Base-by-base conservation (phyloP, 2,797 vertebrate genomes). In the Danionella dracula region DNA sequence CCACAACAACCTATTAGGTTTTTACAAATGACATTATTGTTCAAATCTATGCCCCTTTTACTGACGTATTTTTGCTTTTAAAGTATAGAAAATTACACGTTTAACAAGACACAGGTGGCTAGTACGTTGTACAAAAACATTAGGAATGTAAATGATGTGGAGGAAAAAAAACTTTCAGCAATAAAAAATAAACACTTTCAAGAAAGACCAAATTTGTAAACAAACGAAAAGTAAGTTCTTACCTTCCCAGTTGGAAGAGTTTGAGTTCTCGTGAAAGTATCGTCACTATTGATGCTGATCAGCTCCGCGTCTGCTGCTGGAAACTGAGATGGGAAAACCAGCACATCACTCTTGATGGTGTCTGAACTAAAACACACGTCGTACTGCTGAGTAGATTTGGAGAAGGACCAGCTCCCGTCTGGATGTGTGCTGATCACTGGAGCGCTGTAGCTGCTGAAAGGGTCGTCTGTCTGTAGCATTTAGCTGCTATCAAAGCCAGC, bases 341-440 rank as follows among this genome's bases (percentile, higher is more conserved):
- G 50, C 19, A 76, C 37, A 19, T 76, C 70, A 41, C 74, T 73
- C 57, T 76, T 76, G 51, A 70, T 48, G 31, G 74, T 73, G 63
- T 76, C 74, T 15, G 74, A 76, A 8, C 58, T 76, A 69, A 76
- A 71, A 65, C 75, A 76, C 42, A 71, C 59, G 31, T 76, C 71
- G 34, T 76, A 71, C 10, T 70, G 70, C 23, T 76, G 71, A 1
- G 58, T 71, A 7, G 73, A 68, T 70, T 71, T 71, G 10, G 71
- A 73, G 58, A 44, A 76, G 31, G 74, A 72, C 70, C 70, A 73
- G 56, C 40, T 69, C n/a, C 68, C 68, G 1, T 77, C 72, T 58
- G 72, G 72, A 40, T 75, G 70, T 34, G 76, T 69, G 46, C 34
- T 74, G 60, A 73, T 73, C 54, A 74, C 37, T 38, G 66, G 72